Evolutionary conservation across 1,140 invertebrate species (phyloP), one percentile per base, ranked within the genome.

Genomic region (Drosophila micromelanica): DNA sequence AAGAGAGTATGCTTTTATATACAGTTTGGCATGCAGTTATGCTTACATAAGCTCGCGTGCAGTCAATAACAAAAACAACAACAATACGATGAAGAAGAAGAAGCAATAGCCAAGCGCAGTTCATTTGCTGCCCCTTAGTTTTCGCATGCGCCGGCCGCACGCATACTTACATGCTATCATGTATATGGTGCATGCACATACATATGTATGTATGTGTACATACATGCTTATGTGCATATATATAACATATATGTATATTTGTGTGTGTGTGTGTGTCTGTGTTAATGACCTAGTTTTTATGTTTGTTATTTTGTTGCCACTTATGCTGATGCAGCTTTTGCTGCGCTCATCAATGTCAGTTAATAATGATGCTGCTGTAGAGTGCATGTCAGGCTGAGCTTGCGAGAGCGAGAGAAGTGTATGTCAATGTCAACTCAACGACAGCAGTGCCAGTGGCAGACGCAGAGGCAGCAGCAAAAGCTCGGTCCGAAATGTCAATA

Each of bases 11-110:
- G 11, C 20, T 30, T 37, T 57, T 15, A 17, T 17, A 42, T 42
- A 46, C 23, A 60, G 56, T 51, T 68, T 68, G 38, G 40, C 45
- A 54, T 68, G 63, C 55, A 73, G 35, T 69, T 52, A 9, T 43
- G 48, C 74, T 77, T 77, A 77, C 65, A 73, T 77, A 77, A 77
- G 64, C 57, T 71, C 7, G 7, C n/a, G 56, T 69, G 64, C 69
- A 63, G 61, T 70, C 42, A 54, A 48, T 20, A 40, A 17, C 40
- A 51, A 13, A 17, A 57, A 32, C 30, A 64, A 17, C 49, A 45
- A 9, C 6, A 27, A 11, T 38, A 61, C 13, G 8, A 30, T 3
- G n/a, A 13, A n/a, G 23, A 9, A 17, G 3, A 8, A 51, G 43
- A 27, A 51, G 65, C 38, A 5, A 52, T 32, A 45, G 48, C 52